Base-by-base conservation (phyloP, 2,797 vertebrate genomes). In the Monodelphis domestica region DNA sequence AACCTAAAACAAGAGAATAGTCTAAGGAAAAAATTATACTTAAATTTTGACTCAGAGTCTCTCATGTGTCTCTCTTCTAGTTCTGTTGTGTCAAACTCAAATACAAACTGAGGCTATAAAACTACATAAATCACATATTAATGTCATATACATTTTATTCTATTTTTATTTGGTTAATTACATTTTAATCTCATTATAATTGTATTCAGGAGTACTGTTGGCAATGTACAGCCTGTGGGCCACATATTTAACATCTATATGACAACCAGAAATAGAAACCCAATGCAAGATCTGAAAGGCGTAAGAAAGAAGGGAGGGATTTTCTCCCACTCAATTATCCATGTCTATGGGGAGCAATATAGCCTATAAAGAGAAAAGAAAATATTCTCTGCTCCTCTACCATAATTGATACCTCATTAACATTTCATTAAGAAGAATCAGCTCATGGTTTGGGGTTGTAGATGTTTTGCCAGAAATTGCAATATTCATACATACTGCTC, bases 381-480 rank as follows among this genome's bases (percentile, higher is more conserved):
- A 91, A 55, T 0, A 12, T 89, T 89, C 91, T 92, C 17, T 0
- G 84, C 10, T 93, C 50, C 52, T 91, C 2, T 92, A 29, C 15
- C 57, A 57, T 4, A 89, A 29, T 50, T 92, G 38, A 59, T 91
- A 90, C 5, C 50, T 78, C 90, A 90, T 92, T 94, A 91, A 92
- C 15, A 90, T 88, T 93, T 59, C 53, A 94, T 94, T 92, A 92
- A 30, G 28, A 90, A 92, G 56, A 95, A 53, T 91, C 51, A 89
- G 45, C 30, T 70, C 89, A 88, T 45, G 38, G 28, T 94, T 91
- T 91, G 1, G 63, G 78, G 56, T 12, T 91, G 95, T 45, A 95
- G 70, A 91, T 94, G 89, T 89, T 84, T 93, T 91, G 14, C 92
- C 70, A 89, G 91, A 88, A 94, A 96, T 95, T 90, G 84, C 50